Percentiles rank a stretch among this genome's conserved stretches.
These are phyloP conservation scores for Sclerurus mexicanus DNA, from an alignment of 2,113 vertebrate genomes.

Conservation along the genomic window DNA sequence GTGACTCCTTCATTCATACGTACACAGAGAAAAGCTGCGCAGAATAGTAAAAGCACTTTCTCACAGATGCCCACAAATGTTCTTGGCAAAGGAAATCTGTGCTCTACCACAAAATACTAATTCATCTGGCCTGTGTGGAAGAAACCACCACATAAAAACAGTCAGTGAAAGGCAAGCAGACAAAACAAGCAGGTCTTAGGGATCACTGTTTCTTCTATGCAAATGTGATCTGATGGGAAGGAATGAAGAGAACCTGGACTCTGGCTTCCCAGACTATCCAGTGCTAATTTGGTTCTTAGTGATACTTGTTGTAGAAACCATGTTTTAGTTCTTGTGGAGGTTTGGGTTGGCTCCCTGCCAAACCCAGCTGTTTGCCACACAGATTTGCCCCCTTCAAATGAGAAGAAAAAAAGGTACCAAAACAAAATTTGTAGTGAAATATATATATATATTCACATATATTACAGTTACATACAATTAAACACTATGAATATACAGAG, in stretches of 20 bases:
- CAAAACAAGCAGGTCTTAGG: background rate
- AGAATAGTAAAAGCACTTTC: background rate
- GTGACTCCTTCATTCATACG: background rate
- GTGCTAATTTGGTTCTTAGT: background rate
- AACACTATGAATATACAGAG: too few relatives aligned
- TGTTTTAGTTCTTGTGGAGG: background rate
- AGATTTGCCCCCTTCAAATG: too few relatives aligned
- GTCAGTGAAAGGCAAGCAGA: background rate
- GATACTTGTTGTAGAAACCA: background rate
- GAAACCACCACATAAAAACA: background rate
- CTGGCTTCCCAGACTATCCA: background rate
- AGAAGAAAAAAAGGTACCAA: too few relatives aligned
- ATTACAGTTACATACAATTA: too few relatives aligned
- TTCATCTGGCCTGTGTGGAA: background rate
- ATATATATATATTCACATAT: too few relatives aligned
- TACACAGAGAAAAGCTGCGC: background rate
- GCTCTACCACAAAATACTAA: background rate
- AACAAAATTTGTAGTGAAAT: too few relatives aligned
- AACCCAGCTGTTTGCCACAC: too few relatives aligned
- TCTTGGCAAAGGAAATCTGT: conserved; percentile 15
- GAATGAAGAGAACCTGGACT: background rate
- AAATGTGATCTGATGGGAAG: background rate
- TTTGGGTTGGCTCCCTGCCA: too few relatives aligned
- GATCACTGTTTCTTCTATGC: background rate
- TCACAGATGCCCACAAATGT: background rate